A percentile compares a stretch with the other conserved stretches of the same genome.
Conservation (phyloP, 2,113 vertebrate species). For the Grammomys surdaster region DNA sequence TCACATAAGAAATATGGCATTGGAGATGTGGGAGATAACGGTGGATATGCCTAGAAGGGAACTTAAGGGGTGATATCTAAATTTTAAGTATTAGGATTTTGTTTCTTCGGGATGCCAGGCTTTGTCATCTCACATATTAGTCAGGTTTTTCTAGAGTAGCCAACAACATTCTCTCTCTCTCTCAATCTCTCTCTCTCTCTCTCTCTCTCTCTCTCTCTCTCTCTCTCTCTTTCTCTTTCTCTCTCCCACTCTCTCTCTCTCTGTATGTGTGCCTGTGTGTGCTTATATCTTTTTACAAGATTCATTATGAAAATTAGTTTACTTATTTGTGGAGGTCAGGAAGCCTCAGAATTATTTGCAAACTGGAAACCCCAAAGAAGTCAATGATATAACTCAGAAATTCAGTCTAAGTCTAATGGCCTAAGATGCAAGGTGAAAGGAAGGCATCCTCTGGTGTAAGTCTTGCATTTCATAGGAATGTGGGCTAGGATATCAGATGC, state of each 20-base stretch:
- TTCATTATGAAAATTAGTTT: background rate
- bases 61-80: background rate
- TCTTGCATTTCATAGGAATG: background rate
- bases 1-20: too few relatives aligned
- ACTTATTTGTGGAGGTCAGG: background rate
- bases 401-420: background rate
- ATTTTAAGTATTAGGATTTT: constrained; percentile 4
- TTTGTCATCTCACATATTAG: background rate
- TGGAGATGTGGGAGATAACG: background rate
- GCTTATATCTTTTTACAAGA: background rate
- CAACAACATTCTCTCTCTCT: background rate
- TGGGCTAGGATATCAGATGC: background rate
- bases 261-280: background rate
- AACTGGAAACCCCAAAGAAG: background rate
- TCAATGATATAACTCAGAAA: background rate
- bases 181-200: too few relatives aligned
- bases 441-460: background rate
- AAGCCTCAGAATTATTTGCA: background rate
- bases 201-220: too few relatives aligned
- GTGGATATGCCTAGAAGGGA: background rate
- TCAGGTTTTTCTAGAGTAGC: background rate
- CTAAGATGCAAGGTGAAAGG: background rate
- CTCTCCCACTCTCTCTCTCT: too few relatives aligned
- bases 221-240: too few relatives aligned
- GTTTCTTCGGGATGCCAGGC: background rate